Percentiles rank a stretch among this genome's conserved stretches.
These are phyloP conservation scores for Thereva unica DNA, from an alignment of 2,888 invertebrate species.

Conservation along the genomic window DNA sequence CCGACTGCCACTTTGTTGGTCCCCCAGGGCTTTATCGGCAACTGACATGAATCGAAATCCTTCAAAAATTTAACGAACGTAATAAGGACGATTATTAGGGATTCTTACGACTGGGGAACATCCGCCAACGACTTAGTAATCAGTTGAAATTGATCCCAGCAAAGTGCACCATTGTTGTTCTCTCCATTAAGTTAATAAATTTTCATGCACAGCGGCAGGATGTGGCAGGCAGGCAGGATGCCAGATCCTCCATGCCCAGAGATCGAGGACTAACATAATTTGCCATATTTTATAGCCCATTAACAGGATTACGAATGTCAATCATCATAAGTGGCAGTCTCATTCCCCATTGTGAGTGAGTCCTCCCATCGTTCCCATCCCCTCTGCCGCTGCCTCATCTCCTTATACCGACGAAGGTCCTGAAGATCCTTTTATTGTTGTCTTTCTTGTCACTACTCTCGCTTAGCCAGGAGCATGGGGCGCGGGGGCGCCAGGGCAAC, in stretches of 20 bases:
- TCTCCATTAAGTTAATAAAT: constrained; percentile 48
- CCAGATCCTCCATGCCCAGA: constrained; percentile 13
- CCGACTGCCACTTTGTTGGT: too few species aligned
- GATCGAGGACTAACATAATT: constrained; percentile 47
- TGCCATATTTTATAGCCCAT: constrained; percentile 48
- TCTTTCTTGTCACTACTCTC: constrained; percentile 36
- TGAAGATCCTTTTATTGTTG: constrained; percentile 39
- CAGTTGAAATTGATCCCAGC: constrained; percentile 21
- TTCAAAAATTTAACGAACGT: too few species aligned
- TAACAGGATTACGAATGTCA: constrained; percentile 49
- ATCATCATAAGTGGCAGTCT: constrained; percentile 49
- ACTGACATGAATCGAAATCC: too few species aligned
- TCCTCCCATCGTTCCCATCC: neutral
- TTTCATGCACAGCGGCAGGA: constrained; percentile 43
- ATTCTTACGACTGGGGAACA: too few species aligned
- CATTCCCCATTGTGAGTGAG: constrained; percentile 44
- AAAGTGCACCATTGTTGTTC: constrained; percentile 44
- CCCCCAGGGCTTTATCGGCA: too few species aligned
- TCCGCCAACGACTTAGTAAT: neutral
- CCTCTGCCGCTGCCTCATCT: too few species aligned
- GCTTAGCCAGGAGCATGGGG: constrained; percentile 1
- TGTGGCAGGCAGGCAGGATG: constrained; percentile 41
- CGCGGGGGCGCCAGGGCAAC: neutral
- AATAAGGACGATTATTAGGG: too few species aligned
- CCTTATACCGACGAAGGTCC: neutral